Evolutionary conservation across 2,797 vertebrate genomes (phyloP).

Genomic region (Sebastes vulpes): DNA sequence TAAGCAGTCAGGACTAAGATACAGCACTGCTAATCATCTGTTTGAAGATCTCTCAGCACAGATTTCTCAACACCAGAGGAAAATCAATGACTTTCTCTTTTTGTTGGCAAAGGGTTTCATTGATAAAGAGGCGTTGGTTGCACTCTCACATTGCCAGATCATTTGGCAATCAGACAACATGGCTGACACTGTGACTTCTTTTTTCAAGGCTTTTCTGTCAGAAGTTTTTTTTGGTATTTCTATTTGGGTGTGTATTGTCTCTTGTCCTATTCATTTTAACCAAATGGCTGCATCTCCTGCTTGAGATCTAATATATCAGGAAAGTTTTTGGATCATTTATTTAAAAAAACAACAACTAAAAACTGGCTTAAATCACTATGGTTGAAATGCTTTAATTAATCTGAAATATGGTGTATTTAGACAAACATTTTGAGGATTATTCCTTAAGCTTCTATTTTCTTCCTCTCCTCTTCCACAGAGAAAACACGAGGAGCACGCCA

Average conservation of each 20-base stretch:
- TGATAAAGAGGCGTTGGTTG: neutral
- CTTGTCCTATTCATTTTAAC: neutral
- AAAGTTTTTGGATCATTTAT: neutral
- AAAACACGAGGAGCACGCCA: constrained; percentile 89
- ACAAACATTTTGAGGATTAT: neutral
- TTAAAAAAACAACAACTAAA: accelerated
- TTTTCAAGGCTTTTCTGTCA: neutral
- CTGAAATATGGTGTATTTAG: neutral
- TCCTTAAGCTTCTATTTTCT: neutral
- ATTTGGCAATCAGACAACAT: constrained; percentile 23
- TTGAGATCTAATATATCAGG: neutral
- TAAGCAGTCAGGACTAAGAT: neutral
- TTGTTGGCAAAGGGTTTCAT: neutral
- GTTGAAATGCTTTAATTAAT: neutral
- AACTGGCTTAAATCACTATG: neutral
- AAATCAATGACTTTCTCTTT: constrained; percentile 12
- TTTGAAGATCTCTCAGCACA: neutral
- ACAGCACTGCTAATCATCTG: neutral
- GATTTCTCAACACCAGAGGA: constrained; percentile 24
- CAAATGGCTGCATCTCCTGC: neutral
- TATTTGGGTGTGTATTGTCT: neutral
- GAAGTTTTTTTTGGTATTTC: neutral
- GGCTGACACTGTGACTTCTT: neutral
- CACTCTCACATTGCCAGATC: constrained; percentile 22
- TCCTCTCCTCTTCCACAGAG: constrained; percentile 78